Conservation (phyloP, 1,140 invertebrate genomes). For the Temnothorax curvispinosus region DNA sequence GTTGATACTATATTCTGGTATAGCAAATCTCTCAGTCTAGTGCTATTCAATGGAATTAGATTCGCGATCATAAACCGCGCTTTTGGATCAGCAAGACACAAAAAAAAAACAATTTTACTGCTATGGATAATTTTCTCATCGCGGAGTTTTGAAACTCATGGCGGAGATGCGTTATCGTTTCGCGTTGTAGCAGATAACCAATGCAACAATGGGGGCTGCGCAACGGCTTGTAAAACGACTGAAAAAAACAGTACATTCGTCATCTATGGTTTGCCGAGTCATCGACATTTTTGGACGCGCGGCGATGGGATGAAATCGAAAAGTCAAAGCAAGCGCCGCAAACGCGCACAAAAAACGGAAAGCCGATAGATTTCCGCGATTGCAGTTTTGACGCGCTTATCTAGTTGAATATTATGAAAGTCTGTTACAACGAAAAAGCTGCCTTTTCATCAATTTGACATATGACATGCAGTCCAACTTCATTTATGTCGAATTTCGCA, state of each 20-base stretch:
- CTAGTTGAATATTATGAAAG: slow-evolving; percentile 44
- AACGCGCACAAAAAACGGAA: slow-evolving; percentile 53
- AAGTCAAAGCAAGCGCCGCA: slow-evolving; percentile 62
- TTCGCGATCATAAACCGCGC: neutral
- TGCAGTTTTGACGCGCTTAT: slow-evolving; percentile 44
- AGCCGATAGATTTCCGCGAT: slow-evolving; percentile 61
- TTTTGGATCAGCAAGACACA: neutral
- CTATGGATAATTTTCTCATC: neutral
- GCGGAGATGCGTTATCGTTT: slow-evolving; percentile 48
- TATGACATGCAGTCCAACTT: neutral
- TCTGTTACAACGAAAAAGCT: slow-evolving; percentile 33
- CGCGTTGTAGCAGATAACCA: slow-evolving; percentile 23
- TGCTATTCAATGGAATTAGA: neutral
- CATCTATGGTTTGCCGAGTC: slow-evolving; percentile 65
- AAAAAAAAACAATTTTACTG: slow-evolving; percentile 3
- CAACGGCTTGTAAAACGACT: slow-evolving; percentile 59
- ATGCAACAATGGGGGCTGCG: slow-evolving; percentile 35
- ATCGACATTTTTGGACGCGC: slow-evolving; percentile 69
- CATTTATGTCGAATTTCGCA: neutral
- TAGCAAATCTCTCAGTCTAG: neutral
- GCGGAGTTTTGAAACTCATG: neutral
- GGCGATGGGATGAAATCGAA: slow-evolving; percentile 63
- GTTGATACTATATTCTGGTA: neutral
- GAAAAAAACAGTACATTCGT: slow-evolving; percentile 65
- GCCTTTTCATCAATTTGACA: neutral